Evolutionary conservation across 2,797 vertebrate species (phyloP), one percentile per base, ranked within the genome.

Genomic region (Parambassis ranga): DNA sequence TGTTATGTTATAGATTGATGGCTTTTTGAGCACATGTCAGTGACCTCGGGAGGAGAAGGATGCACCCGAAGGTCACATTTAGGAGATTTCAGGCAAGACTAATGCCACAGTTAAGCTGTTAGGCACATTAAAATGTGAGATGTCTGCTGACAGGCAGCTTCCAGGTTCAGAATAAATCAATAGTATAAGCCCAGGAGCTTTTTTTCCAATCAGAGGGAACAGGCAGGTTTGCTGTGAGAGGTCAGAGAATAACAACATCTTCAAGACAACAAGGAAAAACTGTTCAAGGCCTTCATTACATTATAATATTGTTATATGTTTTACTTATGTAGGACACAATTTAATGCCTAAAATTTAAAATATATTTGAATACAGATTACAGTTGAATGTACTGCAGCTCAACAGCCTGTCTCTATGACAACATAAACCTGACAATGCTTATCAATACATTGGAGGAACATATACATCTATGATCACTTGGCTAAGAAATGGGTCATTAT

Each of bases 91-190:
- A 44, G 36, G 43, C 22, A 7, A 27, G 33, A 37, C 36, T 47
- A 42, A 59, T 57, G 39, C 30, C 38, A 6, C 11, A 22, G 48
- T 56, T 64, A 56, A 18, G 43, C 59, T 42, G 38, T 48, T 35
- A n/a, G 24, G 48, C 63, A 59, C 31, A 36, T 71, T 49, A 56
- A 47, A n/a, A 37, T 50, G 55, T 15, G 38, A 69, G 49, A 71
- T 39, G 33, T 35, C 28, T 42, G 49, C 60, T 63, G 64, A 74
- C 67, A 61, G 56, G 53, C 55, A 39, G 79, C 67, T 52, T 74
- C 47, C 55, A 60, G 65, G 41, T 74, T 82, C 51, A 67, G 67
- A 77, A 70, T 38, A 71, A 82, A 89, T 84, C 84, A 80, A 85
- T 89, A 74, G 13, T 5, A 41, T 43, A 36, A 75, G 49, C 71